These are phyloP conservation scores for Acanthacorydalis orientalis DNA, from an alignment of 2,888 invertebrate genomes.

Conservation along the genomic window DNA sequence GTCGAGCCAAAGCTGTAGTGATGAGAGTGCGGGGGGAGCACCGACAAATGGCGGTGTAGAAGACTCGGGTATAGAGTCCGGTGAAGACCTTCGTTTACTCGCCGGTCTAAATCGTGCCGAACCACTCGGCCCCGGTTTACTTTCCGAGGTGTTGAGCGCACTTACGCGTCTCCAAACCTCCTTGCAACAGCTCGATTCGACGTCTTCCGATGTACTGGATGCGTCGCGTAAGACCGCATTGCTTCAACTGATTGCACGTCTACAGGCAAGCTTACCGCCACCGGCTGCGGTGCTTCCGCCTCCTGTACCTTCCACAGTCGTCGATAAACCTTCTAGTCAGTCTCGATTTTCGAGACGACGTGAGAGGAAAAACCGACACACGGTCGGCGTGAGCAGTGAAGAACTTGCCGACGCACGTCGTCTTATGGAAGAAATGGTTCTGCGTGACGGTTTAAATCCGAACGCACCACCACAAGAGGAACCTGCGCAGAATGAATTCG, in stretches of 20 bases:
- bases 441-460: slow-evolving; percentile 20
- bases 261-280: slow-evolving; percentile 38
- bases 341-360: slow-evolving; percentile 36
- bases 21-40: slow-evolving; percentile 22
- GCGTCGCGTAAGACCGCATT: slow-evolving; percentile 38
- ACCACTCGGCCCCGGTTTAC: slow-evolving; percentile 34
- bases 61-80: slow-evolving; percentile 52
- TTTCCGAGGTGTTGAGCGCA: slow-evolving; percentile 63
- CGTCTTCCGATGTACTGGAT: slow-evolving; percentile 25
- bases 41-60: slow-evolving; percentile 24
- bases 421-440: slow-evolving; percentile 47
- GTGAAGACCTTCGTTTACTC: slow-evolving; percentile 44
- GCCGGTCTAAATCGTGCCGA: slow-evolving; percentile 27
- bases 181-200: slow-evolving; percentile 34
- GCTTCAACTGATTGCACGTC: slow-evolving; percentile 48
- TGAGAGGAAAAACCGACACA: slow-evolving; percentile 49
- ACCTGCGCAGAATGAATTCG: background rate
- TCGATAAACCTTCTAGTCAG: slow-evolving; percentile 17
- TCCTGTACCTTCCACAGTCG: slow-evolving; percentile 7
- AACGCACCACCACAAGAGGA: slow-evolving; percentile 11
- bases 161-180: slow-evolving; percentile 58
- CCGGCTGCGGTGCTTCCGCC: slow-evolving; percentile 12
- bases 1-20: slow-evolving; percentile 8
- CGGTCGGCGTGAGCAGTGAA: slow-evolving; percentile 67
- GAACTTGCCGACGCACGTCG: slow-evolving; percentile 65